These are phyloP conservation scores for Sebastes oblongus DNA, from an alignment of 2,797 vertebrate species.

Conservation along the genomic window DNA sequence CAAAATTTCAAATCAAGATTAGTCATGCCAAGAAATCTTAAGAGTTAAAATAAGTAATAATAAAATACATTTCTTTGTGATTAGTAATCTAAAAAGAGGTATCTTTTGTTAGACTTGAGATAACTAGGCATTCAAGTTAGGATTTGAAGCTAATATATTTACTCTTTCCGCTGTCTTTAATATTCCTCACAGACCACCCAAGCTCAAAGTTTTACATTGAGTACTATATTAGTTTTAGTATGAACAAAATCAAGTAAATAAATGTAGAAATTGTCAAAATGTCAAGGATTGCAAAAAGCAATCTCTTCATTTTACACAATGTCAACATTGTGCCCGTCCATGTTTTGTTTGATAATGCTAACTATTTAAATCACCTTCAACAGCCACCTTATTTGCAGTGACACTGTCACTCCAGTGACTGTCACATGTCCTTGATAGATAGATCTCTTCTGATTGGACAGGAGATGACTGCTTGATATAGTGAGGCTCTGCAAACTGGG, in stretches of 20 bases:
- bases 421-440: conserved; percentile 70
- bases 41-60: conserved; percentile 48
- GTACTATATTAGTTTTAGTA: conserved; percentile 50
- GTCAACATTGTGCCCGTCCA: conserved; percentile 67
- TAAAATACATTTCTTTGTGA: conserved; percentile 42
- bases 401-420: conserved; percentile 76
- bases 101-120: conserved; percentile 64
- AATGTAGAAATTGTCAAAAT: conserved; percentile 60
- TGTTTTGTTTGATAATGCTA: conserved; percentile 77
- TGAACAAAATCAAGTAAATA: conserved; percentile 48
- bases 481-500: conserved; percentile 35
- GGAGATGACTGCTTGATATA: conserved; percentile 42
- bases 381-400: conserved; percentile 85
- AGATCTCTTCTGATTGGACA: conserved; percentile 69
- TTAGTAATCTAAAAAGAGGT: conserved; percentile 59
- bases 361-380: conserved; percentile 87
- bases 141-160: conserved; percentile 38
- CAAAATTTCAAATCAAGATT: conserved; percentile 66
- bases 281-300: conserved; percentile 52
- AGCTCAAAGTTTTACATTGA: conserved; percentile 43
- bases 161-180: conserved; percentile 18
- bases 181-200: conserved; percentile 55
- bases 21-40: conserved; percentile 67
- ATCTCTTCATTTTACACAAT: conserved; percentile 68
- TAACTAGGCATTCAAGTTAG: conserved; percentile 67